Evolutionary conservation across 64 coral and sea anemone genomes (phyloP).

Genomic region (Pachyseris speciosa): DNA sequence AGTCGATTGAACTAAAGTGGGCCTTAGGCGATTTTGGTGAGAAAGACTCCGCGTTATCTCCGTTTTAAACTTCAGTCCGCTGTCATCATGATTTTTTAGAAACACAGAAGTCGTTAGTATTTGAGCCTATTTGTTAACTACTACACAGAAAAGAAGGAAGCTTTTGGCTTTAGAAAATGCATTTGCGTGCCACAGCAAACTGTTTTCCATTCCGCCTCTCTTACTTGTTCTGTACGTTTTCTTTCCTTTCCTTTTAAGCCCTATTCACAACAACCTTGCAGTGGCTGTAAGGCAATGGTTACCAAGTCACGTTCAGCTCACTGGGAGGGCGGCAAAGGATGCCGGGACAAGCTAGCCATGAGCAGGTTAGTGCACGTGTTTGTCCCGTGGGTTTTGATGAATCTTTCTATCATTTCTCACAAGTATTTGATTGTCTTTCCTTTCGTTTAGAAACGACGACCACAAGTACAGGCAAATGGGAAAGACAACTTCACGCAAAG

Average conservation of each 20-base stretch:
- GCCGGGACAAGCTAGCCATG: conserved; percentile 84
- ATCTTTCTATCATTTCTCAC: not conserved
- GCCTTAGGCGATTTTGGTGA: too few relatives aligned
- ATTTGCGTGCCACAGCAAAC: not conserved
- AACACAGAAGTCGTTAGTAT: too few relatives aligned
- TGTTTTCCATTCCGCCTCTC: not conserved
- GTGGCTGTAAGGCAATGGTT: conserved; percentile 73
- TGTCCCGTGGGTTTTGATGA: not conserved
- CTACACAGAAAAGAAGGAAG: too few relatives aligned
- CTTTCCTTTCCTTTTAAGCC: conserved; percentile 55
- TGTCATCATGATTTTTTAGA: too few relatives aligned
- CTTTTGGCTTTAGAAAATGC: too few relatives aligned
- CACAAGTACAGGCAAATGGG: conserved; percentile 33
- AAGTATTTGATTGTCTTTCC: not conserved
- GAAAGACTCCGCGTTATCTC: too few relatives aligned
- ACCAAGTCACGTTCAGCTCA: conserved; percentile 84
- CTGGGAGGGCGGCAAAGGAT: conserved; percentile 99
- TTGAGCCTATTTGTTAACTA: too few relatives aligned
- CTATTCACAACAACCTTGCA: conserved; percentile 79
- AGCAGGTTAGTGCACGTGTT: conserved; percentile 61
- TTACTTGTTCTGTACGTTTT: not conserved
- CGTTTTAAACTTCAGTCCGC: too few relatives aligned
- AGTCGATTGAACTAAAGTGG: too few relatives aligned
- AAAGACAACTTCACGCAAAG: conserved; percentile 68
- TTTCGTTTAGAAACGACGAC: conserved; percentile 50